Conservation (phyloP, 2,888 invertebrate species). For the Chrysodeixis includens region DNA sequence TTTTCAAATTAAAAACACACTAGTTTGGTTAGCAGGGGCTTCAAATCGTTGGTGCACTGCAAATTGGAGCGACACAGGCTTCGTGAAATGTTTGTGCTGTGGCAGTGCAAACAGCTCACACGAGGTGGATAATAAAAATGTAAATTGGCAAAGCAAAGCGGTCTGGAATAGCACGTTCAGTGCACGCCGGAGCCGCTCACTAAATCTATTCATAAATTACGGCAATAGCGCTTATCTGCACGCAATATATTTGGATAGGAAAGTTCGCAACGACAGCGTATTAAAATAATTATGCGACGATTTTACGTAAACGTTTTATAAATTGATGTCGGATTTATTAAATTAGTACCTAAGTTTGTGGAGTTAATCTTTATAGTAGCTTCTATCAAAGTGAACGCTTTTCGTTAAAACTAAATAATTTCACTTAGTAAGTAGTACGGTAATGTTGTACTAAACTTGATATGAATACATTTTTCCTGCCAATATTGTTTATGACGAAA, state of each 20-base stretch:
- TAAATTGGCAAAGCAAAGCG: constrained; percentile 71
- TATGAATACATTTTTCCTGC: not conserved
- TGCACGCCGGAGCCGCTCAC: constrained; percentile 53
- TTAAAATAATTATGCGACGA: constrained; percentile 53
- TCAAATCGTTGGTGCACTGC: constrained; percentile 35
- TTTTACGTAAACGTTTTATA: constrained; percentile 36
- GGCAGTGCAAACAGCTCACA: constrained; percentile 57
- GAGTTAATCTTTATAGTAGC: too few relatives aligned
- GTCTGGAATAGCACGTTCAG: constrained; percentile 60
- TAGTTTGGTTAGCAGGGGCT: constrained; percentile 35
- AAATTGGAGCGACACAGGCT: constrained; percentile 53
- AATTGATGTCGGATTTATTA: constrained; percentile 6
- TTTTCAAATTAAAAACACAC: constrained; percentile 41
- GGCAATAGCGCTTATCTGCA: constrained; percentile 66
- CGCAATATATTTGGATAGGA: constrained; percentile 64
- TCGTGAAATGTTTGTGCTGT: constrained; percentile 57
- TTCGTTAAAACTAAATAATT: too few relatives aligned
- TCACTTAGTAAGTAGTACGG: too few relatives aligned
- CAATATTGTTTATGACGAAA: not conserved
- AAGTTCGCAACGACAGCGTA: constrained; percentile 38
- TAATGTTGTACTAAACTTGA: too few relatives aligned
- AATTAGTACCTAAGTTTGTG: not conserved
- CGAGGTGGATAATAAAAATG: constrained; percentile 71
- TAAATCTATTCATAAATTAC: constrained; percentile 75
- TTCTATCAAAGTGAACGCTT: too few relatives aligned